Percentiles rank a stretch among this genome's conserved stretches.
phyloP scores from a whole-genome alignment of 53 echinoderm and acorn worm species.

The Glandiceps talaboti region DNA sequence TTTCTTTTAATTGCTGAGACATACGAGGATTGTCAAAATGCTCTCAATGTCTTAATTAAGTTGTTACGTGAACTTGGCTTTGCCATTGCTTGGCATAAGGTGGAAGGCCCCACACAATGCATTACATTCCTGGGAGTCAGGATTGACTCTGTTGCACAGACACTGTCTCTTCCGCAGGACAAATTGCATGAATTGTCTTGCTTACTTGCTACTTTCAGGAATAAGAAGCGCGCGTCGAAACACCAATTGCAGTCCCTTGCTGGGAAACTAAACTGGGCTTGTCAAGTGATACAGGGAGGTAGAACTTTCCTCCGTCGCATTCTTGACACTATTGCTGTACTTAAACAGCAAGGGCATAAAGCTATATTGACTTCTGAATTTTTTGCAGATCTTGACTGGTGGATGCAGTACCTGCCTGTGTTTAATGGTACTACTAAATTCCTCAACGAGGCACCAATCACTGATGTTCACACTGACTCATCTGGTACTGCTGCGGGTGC shows the following conservation, averaged over 20 bases:
- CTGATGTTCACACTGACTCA: background rate
- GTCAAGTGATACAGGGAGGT: background rate
- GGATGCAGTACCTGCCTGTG: background rate
- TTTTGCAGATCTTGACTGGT: conserved; percentile 2
- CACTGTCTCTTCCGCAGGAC: background rate
- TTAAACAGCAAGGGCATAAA: background rate
- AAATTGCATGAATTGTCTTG: background rate
- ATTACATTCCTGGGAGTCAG: background rate
- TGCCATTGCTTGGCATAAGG: conserved; percentile 1
- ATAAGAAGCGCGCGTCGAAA: background rate
- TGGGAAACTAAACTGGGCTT: background rate
- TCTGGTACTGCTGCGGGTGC: background rate
- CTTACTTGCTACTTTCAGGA: background rate
- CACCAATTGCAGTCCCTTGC: background rate
- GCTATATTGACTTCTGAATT: background rate
- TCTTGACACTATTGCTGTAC: background rate
- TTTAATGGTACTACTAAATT: conserved; percentile 2
- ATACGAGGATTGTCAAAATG: too few species aligned
- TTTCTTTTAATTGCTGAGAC: too few species aligned
- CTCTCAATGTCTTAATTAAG: background rate
- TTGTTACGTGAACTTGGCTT: conserved; percentile 1
- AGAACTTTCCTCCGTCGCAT: background rate
- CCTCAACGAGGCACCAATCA: background rate
- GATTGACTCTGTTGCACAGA: background rate
- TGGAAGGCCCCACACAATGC: conserved; percentile 5